Evolutionary conservation across 2,113 vertebrate genomes (phyloP).

Genomic region (Rhegmatorhina hoffmannsi): DNA sequence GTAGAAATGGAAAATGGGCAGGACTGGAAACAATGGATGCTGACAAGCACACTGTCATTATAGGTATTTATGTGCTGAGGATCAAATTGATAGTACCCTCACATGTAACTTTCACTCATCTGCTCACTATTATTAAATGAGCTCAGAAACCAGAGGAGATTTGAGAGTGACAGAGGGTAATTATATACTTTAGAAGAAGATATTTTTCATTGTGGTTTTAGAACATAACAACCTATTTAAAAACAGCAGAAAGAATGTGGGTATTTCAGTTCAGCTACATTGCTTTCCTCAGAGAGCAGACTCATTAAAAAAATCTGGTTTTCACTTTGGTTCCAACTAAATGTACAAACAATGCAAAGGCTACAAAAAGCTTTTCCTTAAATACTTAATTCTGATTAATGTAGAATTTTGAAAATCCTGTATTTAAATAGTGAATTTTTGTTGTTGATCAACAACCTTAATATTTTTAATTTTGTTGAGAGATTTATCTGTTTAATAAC

Average conservation of each 20-base stretch:
- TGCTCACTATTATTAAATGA: slow-evolving; percentile 79
- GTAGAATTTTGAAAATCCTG: neutral
- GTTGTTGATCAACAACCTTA: neutral
- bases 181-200: slow-evolving; percentile 76
- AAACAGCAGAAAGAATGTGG: slow-evolving; percentile 32
- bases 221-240: slow-evolving; percentile 64
- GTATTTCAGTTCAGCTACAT: neutral
- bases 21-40: slow-evolving; percentile 76
- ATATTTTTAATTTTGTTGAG: neutral
- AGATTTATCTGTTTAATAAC: neutral
- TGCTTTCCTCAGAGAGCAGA: neutral
- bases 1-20: slow-evolving; percentile 67
- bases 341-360: neutral
- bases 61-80: slow-evolving; percentile 75
- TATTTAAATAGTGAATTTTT: neutral
- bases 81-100: slow-evolving; percentile 77
- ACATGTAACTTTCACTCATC: slow-evolving; percentile 80
- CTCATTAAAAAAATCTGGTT: neutral
- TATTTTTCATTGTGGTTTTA: slow-evolving; percentile 73
- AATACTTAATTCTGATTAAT: neutral
- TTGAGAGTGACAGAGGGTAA: slow-evolving; percentile 78
- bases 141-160: slow-evolving; percentile 76
- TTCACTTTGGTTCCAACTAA: neutral
- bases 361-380: neutral
- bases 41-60: slow-evolving; percentile 80